Evolutionary conservation across 2,113 vertebrate species (phyloP), one percentile per base, ranked within the genome.

Genomic region (Monopterus albus): DNA sequence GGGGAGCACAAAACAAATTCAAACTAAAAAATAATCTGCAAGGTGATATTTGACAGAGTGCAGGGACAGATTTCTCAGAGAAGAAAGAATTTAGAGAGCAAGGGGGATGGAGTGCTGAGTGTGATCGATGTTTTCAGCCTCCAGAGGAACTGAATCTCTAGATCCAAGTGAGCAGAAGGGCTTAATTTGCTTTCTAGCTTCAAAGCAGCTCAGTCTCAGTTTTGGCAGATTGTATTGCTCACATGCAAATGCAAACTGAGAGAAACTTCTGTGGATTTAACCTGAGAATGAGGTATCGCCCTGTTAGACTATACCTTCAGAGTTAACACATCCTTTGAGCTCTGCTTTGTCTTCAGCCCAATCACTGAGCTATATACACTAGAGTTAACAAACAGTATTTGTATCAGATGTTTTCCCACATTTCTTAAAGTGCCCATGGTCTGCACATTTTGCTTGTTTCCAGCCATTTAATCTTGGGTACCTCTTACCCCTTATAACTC

Each of bases 151-250:
- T 15, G 15, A 18, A 2, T 50, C 62, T 61, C 31, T n/a, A 25
- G 31, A 25, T 72, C 56, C 62, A 17, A 59, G 17, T 3, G 17
- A 78, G 23, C 68, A 66, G 18, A 62, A 33, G 17, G 21, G 40
- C 23, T 72, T 72, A 7, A 57, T 81, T 72, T 57, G 29, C 26
- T 72, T 62, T 72, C 50, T 23, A 21, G 43, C n/a, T n/a, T n/a
- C 49, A 61, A 66, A 71, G 60, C 40, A 55, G 28, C 52, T 65
- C 7, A 2, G 53, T 46, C 71, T 51, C 7, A 50, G 20, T 40
- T 50, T 29, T 64, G 45, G 35, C 20, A 38, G 31, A 59, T 35
- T 42, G 20, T 20, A 53, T 26, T 7, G 23, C 28, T 45, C 2
- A 5, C 38, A 79, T 39, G 15, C 23, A 60, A 55, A 71, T 28